Percentiles rank a stretch among this genome's conserved stretches.
Conservation (phyloP, 2,113 vertebrate species). For the Malurus cyaneus region DNA sequence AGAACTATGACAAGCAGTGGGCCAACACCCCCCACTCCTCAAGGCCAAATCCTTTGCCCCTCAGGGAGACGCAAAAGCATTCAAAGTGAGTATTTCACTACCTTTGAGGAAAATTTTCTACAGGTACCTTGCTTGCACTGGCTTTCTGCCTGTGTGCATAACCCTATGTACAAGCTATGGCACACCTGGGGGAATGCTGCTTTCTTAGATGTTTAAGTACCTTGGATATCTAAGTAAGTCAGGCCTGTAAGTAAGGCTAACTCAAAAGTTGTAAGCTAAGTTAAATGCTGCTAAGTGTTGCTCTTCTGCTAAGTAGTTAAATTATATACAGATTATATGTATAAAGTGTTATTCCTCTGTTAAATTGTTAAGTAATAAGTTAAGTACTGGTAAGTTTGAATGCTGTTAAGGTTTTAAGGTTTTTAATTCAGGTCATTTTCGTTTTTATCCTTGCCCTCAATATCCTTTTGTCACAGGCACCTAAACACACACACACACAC, state of each 20-base stretch:
- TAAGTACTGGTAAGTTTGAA: background rate
- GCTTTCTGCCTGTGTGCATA: background rate
- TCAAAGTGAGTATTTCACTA: background rate
- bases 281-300: background rate
- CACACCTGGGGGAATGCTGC: background rate
- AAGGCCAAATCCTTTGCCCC: background rate
- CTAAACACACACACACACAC: background rate
- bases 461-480: background rate
- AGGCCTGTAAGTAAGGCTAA: background rate
- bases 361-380: background rate
- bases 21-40: background rate
- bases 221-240: background rate
- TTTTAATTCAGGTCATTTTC: background rate
- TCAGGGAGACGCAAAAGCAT: background rate
- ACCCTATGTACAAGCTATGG: accelerated
- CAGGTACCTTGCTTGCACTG: too few relatives aligned
- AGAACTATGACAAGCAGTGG: accelerated
- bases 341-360: background rate
- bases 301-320: background rate
- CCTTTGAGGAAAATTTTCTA: background rate
- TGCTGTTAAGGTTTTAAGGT: background rate
- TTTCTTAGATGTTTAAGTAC: background rate
- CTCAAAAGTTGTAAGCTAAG: background rate
- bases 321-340: background rate
- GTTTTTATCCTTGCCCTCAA: background rate